These are phyloP conservation scores for Apamea epomidion DNA, from an alignment of 2,888 invertebrate species.

Conservation along the genomic window DNA sequence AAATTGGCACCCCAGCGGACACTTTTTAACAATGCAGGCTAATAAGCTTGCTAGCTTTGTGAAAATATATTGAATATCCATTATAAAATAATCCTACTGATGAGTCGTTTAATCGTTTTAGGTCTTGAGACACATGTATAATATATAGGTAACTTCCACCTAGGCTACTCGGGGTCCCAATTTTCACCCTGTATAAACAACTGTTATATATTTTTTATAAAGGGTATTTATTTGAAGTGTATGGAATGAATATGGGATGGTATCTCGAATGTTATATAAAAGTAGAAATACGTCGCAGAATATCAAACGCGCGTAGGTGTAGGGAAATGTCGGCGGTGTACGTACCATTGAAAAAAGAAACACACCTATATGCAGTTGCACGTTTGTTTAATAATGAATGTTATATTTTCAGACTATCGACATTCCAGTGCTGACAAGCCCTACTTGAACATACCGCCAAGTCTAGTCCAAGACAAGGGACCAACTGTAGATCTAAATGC, in stretches of 20 bases:
- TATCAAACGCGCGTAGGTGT: slow-evolving; percentile 27
- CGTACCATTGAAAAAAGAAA: neutral
- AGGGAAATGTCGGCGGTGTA: slow-evolving; percentile 9
- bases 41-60: neutral
- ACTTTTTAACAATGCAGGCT: neutral
- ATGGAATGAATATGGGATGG: slow-evolving; percentile 54
- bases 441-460: slow-evolving; percentile 78
- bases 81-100: neutral
- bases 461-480: slow-evolving; percentile 74
- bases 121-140: neutral
- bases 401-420: slow-evolving; percentile 91
- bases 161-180: neutral
- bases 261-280: slow-evolving; percentile 11
- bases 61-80: neutral
- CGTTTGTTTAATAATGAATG: slow-evolving; percentile 39
- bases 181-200: slow-evolving; percentile 14
- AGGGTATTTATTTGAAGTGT: neutral
- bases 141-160: neutral
- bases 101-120: neutral
- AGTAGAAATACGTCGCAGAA: slow-evolving; percentile 12
- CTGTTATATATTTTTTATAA: neutral
- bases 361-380: neutral
- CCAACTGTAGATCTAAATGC: slow-evolving; percentile 78
- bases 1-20: slow-evolving; percentile 16
- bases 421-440: slow-evolving; percentile 91